Conservation (phyloP, 1,140 invertebrate species). For the Lamellibrachia luymesi region DNA sequence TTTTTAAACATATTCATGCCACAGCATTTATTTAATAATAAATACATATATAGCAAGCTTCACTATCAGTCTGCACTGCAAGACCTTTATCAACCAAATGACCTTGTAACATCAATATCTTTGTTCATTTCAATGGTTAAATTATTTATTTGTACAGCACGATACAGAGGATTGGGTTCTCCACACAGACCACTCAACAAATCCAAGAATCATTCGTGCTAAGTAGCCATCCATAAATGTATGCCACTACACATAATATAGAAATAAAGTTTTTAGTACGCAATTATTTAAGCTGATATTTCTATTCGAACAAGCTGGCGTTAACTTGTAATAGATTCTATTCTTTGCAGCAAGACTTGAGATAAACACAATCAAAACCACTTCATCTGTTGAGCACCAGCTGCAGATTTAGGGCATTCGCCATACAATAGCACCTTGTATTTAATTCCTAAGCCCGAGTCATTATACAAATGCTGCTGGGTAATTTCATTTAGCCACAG, state of each 20-base stretch:
- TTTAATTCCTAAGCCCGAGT: not conserved
- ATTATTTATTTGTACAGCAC: not conserved
- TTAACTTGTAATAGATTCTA: not conserved
- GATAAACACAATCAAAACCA: not conserved
- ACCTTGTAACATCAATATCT: too few species aligned
- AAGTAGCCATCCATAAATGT: not conserved
- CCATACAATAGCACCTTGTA: not conserved
- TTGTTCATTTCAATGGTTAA: not conserved
- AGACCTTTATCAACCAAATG: not conserved
- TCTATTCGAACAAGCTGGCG: not conserved
- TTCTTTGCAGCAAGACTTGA: not conserved
- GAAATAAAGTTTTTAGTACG: not conserved
- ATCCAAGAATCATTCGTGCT: not conserved
- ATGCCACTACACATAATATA: not conserved
- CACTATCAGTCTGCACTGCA: not conserved
- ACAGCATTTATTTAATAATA: too few species aligned
- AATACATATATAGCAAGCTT: not conserved
- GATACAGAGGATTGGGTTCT: not conserved
- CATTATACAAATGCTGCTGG: not conserved
- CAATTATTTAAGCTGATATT: not conserved
- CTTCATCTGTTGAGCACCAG: not conserved
- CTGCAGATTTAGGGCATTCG: not conserved
- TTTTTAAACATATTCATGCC: too few species aligned
- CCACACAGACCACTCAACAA: not conserved
- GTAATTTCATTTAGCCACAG: not conserved